These are phyloP conservation scores for rabbit (Oryctolagus cuniculus) DNA, from an alignment of 2,113 vertebrate species.

Conservation along the genomic window DNA sequence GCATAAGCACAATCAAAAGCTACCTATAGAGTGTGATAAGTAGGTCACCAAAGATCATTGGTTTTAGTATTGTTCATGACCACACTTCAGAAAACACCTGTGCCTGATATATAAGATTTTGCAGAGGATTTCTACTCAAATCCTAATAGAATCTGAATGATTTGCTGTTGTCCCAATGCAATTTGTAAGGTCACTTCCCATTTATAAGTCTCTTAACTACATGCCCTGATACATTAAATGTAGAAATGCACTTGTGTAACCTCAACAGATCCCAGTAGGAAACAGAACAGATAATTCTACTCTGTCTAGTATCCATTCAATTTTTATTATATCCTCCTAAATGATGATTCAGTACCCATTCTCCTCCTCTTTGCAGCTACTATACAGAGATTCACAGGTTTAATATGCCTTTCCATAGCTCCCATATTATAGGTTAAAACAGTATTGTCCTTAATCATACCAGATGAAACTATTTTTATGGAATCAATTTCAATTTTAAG, in stretches of 20 bases:
- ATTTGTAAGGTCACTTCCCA: not conserved
- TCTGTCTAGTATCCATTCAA: not conserved
- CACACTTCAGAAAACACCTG: not conserved
- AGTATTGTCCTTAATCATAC: conserved; percentile 8
- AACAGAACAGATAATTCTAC: conserved; percentile 23
- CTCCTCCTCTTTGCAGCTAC: not conserved
- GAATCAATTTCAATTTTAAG: conserved; percentile 56
- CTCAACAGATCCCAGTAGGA: not conserved
- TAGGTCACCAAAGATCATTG: not conserved
- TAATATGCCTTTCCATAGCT: not conserved
- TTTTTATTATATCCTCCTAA: conserved; percentile 57
- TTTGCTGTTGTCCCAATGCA: not conserved
- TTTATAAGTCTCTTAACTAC: conserved; percentile 30
- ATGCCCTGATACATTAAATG: not conserved
- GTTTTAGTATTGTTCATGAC: not conserved
- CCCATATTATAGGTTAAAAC: conserved; percentile 38
- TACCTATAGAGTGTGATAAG: not conserved
- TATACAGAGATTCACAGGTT: conserved; percentile 26
- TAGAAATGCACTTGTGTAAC: not conserved
- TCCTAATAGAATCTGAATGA: not conserved
- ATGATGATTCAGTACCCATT: conserved; percentile 35
- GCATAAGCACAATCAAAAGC: not conserved
- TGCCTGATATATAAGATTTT: not conserved
- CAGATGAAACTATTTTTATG: conserved; percentile 51
- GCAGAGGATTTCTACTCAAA: not conserved